Evolutionary conservation across 2,113 vertebrate species (phyloP), one percentile per base, ranked within the genome.

Genomic region (Scytalopus superciliaris): DNA sequence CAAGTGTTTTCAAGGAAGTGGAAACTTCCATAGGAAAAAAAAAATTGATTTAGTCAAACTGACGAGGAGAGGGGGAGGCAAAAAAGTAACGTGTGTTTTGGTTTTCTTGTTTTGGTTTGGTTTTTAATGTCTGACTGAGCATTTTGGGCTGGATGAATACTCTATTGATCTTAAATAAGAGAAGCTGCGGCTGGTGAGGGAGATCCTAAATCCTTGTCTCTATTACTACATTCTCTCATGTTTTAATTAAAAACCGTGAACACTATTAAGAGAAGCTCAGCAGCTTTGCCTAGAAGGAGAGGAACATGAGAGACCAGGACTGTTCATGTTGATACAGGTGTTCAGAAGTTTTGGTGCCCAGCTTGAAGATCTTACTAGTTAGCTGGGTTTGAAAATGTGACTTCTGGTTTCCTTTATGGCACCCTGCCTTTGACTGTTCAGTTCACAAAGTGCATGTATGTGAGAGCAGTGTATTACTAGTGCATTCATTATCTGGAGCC

Each of bases 41-140:
- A 31, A 31, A 22, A 0, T 19, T 73, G 2, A 9, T 24, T 81
- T 87, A 42, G 3, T 39, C 45, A 90, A 63, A 66, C 21, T 12
- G 44, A 2, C 60, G 4, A 22, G 45, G 24, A n/a, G 37, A 28
- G 3, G 6, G 3, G 3, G 19, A 15, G 18, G 19, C 4, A 21
- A 50, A 40, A 47, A 76, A 37, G 5, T 63, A 2, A 3, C 17
- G 8, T 35, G 27, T 80, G 8, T 50, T 93, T 63, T 28, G 35
- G 21, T 63, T 90, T 33, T 77, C 27, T 77, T 81, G 31, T 62
- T 90, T 56, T 57, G 27, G 50, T 63, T 67, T 31, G 19, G 57
- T 63, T 85, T 91, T 68, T 49, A 45, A 57, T 55, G 22, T 33
- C 14, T 62, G 35, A 62, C n/a, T 73, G 15, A 57, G 14, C 92